phyloP scores from a whole-genome alignment of 2,888 invertebrate species.

The Bombyx huttoni region DNA sequence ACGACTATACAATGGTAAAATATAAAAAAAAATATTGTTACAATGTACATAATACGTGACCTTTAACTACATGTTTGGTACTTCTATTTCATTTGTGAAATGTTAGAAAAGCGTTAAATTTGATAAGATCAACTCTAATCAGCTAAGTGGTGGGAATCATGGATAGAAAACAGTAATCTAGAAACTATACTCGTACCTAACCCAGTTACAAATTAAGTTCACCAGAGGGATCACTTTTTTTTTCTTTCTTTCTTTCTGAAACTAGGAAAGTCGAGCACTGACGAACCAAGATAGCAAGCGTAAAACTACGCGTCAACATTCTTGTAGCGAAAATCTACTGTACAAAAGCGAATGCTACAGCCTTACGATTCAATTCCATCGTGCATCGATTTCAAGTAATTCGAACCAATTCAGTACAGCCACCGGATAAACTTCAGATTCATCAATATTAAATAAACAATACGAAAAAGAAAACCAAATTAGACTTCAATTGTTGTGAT shows the following conservation, averaged over 20 bases:
- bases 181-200: slow-evolving; percentile 29
- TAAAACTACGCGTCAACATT: slow-evolving; percentile 39
- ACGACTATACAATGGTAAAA: slow-evolving; percentile 72
- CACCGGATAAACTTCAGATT: too few relatives aligned
- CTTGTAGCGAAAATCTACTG: slow-evolving; percentile 50
- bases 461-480: too few relatives aligned
- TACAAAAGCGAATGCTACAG: slow-evolving; percentile 50
- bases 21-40: slow-evolving; percentile 65
- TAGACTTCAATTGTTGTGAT: too few relatives aligned
- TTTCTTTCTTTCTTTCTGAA: neutral
- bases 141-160: slow-evolving; percentile 52
- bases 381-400: slow-evolving; percentile 47
- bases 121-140: slow-evolving; percentile 48
- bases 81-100: slow-evolving; percentile 58
- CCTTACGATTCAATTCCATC: slow-evolving; percentile 62
- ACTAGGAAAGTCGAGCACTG: too few relatives aligned
- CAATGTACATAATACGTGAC: slow-evolving; percentile 70
- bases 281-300: slow-evolving; percentile 23
- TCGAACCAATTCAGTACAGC: neutral
- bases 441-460: too few relatives aligned
- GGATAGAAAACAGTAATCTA: slow-evolving; percentile 30
- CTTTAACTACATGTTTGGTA: slow-evolving; percentile 70
- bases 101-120: slow-evolving; percentile 27
- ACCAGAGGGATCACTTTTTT: neutral
- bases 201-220: neutral